A percentile compares a stretch with the other conserved stretches of the same genome.
These are phyloP conservation scores for Drosophila niveifrons DNA, from an alignment of 2,888 invertebrate species.

Conservation along the genomic window DNA sequence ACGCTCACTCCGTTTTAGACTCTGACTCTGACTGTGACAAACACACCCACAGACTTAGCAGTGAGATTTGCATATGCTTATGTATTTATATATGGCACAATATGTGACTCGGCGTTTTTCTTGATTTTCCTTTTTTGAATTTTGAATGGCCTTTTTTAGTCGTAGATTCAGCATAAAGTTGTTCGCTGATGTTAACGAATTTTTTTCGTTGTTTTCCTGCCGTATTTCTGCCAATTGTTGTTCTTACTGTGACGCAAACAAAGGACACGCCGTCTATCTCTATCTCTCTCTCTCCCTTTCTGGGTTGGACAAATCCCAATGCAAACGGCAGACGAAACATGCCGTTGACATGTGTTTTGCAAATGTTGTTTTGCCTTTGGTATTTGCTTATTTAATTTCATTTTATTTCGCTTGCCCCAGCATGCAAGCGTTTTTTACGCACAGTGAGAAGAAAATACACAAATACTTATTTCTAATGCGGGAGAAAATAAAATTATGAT, in stretches of 20 bases:
- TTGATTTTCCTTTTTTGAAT: conserved; percentile 50
- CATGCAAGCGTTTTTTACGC: conserved; percentile 37
- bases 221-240: conserved; percentile 24
- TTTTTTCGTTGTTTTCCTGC: conserved; percentile 38
- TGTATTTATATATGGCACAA: conserved; percentile 32
- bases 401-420: conserved; percentile 19
- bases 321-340: conserved; percentile 59
- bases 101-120: conserved; percentile 35
- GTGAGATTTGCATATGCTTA: conserved; percentile 72
- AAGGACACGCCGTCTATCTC: conserved; percentile 40
- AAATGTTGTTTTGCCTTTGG: conserved; percentile 67
- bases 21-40: conserved; percentile 2
- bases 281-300: background rate
- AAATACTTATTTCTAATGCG: conserved; percentile 37
- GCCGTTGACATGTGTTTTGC: conserved; percentile 79
- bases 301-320: conserved; percentile 40
- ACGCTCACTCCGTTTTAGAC: conserved; percentile 1
- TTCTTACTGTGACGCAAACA: conserved; percentile 50
- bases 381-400: conserved; percentile 45
- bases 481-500: conserved; percentile 43
- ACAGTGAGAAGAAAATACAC: conserved; percentile 18
- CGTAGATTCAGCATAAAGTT: conserved; percentile 44
- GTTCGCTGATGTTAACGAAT: conserved; percentile 54
- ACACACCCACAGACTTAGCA: conserved; percentile 8
- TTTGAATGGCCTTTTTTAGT: conserved; percentile 40